phyloP scores from a whole-genome alignment of 1,140 invertebrate species.

The Halictus rubicundus region DNA sequence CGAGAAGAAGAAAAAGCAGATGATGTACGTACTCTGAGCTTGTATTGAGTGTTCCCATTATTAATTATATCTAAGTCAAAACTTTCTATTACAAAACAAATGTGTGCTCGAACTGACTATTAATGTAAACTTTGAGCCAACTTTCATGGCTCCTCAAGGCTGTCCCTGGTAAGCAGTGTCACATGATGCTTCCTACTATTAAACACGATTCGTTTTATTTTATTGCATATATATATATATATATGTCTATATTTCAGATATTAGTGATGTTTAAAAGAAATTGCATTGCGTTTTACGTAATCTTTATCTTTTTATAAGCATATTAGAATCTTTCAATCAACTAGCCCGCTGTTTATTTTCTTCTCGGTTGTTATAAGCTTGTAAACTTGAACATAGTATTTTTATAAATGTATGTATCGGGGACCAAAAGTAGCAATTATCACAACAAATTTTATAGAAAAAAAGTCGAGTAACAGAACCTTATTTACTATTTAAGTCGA shows the following conservation, averaged over 20 bases:
- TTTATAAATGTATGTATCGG: too few relatives aligned
- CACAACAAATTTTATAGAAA: too few relatives aligned
- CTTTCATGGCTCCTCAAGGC: constrained; percentile 67
- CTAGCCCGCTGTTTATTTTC: constrained; percentile 56
- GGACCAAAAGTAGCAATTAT: too few relatives aligned
- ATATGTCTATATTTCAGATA: constrained; percentile 38
- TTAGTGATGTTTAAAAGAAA: constrained; percentile 50
- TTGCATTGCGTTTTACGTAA: constrained; percentile 28
- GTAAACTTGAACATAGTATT: constrained; percentile 42
- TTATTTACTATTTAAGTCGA: too few relatives aligned
- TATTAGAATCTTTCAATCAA: constrained; percentile 40
- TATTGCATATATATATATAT: constrained; percentile 43
- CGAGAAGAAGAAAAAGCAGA: constrained; percentile 80
- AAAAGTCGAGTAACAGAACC: too few relatives aligned
- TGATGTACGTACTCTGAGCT: constrained; percentile 63
- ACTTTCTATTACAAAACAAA: constrained; percentile 53
- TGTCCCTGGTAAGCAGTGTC: constrained; percentile 64
- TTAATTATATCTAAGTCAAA: constrained; percentile 58
- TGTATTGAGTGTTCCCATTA: constrained; percentile 42
- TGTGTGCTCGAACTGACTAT: constrained; percentile 61
- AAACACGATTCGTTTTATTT: constrained; percentile 57
- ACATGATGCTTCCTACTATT: constrained; percentile 62
- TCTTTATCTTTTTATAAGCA: constrained; percentile 44
- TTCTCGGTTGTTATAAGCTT: constrained; percentile 56
- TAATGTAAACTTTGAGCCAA: constrained; percentile 68